phyloP scores from a whole-genome alignment of 2,888 invertebrate species.

The Ametastegia equiseti region DNA sequence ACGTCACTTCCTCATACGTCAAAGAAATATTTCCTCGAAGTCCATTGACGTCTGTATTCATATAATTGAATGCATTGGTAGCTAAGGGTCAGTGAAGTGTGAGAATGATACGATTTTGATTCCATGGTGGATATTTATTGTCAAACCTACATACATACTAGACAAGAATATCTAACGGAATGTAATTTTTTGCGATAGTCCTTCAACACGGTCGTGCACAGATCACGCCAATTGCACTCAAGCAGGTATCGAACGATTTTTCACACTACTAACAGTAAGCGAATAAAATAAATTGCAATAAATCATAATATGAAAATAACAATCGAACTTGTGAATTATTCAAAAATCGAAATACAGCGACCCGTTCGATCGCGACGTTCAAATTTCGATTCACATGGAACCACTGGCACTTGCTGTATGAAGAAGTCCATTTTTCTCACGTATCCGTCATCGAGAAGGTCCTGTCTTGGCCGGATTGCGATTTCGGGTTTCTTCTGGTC shows the following conservation, averaged over 20 bases:
- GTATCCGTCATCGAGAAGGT: not conserved
- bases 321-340: not conserved
- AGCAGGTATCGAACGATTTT: too few species aligned
- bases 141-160: too few species aligned
- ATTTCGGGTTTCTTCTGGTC: constrained; percentile 15
- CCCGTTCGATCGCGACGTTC: constrained; percentile 26
- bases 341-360: not conserved
- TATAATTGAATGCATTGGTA: not conserved
- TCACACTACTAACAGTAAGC: too few species aligned
- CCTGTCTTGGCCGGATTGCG: not conserved
- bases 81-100: too few species aligned
- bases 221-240: too few species aligned
- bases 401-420: not conserved
- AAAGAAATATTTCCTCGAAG: not conserved
- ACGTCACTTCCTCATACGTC: not conserved
- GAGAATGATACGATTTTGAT: not conserved
- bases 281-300: not conserved
- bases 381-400: constrained; percentile 6
- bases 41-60: not conserved
- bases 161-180: too few species aligned
- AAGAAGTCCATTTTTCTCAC: not conserved
- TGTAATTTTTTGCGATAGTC: too few species aligned
- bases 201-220: too few species aligned
- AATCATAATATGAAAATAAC: not conserved
- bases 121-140: not conserved